Evolutionary conservation across 2,113 vertebrate genomes (phyloP).

Genomic region (Marcusenius ussheri): DNA sequence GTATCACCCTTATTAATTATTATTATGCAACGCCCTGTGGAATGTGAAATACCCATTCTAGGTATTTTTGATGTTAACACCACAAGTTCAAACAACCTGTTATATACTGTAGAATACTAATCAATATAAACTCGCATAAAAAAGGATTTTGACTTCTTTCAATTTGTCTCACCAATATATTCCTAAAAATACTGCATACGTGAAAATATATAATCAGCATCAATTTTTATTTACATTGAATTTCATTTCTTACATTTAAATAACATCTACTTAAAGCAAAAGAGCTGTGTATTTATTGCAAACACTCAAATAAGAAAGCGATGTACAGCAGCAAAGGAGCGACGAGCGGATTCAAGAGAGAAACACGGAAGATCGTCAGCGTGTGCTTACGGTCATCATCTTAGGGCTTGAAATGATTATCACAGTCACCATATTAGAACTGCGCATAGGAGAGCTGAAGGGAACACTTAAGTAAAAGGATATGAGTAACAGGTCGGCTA

Average conservation of each 20-base stretch:
- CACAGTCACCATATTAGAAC: neutral
- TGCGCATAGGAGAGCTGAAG: neutral
- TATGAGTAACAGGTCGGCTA: slow-evolving; percentile 28
- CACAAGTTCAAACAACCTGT: neutral
- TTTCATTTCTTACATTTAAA: slow-evolving; percentile 21
- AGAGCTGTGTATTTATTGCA: slow-evolving; percentile 9
- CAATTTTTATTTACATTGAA: slow-evolving; percentile 24
- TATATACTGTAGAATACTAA: neutral
- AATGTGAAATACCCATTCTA: neutral
- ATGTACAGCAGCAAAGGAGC: neutral
- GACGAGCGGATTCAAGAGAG: neutral
- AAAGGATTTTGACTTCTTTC: neutral
- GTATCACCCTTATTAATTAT: neutral
- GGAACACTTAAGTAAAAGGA: slow-evolving; percentile 45
- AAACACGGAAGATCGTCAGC: neutral
- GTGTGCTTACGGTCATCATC: neutral
- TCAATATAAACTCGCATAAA: neutral
- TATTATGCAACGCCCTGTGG: neutral
- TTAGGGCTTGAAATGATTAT: neutral
- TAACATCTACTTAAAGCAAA: slow-evolving; percentile 17
- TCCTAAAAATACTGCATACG: neutral
- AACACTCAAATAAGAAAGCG: slow-evolving; percentile 14
- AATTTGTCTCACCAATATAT: neutral
- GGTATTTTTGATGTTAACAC: neutral
- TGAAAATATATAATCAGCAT: slow-evolving; percentile 7